Conservation (phyloP, 1,140 invertebrate genomes). For the Aphelenchoides fujianensis region DNA sequence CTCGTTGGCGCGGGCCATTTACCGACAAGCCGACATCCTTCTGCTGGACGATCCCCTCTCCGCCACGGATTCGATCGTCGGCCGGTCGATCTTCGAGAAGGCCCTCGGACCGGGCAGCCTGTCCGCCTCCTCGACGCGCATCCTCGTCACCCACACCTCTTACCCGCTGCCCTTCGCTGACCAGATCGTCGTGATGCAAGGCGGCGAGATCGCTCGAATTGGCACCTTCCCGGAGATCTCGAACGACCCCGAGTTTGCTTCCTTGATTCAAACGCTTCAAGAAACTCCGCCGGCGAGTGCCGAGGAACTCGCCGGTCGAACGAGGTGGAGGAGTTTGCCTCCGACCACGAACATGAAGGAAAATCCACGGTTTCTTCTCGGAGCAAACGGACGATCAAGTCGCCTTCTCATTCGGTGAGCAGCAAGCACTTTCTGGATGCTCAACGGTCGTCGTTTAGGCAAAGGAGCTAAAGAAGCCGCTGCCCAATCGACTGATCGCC, state of each 20-base stretch:
- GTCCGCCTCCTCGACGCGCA: slow-evolving; percentile 68
- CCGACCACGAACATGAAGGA: too few relatives aligned
- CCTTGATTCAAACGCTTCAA: slow-evolving; percentile 6
- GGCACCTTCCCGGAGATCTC: not conserved
- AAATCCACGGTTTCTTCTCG: too few relatives aligned
- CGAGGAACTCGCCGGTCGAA: too few relatives aligned
- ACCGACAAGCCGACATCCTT: slow-evolving; percentile 82
- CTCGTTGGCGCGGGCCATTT: slow-evolving; percentile 87
- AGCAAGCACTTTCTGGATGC: not conserved
- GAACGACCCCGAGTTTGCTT: not conserved
- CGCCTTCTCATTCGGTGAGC: not conserved
- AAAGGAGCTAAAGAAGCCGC: slow-evolving; percentile 2
- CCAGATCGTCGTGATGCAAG: not conserved
- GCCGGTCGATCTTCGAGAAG: slow-evolving; percentile 60
- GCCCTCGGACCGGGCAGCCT: slow-evolving; percentile 65
- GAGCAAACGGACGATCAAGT: not conserved
- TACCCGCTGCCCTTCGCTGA: not conserved
- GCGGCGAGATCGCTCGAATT: not conserved
- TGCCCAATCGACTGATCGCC: slow-evolving; percentile 26
- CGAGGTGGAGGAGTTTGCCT: too few relatives aligned
- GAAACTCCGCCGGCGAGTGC: not conserved
- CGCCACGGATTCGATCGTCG: slow-evolving; percentile 87
- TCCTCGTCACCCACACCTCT: slow-evolving; percentile 60
- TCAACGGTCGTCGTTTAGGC: slow-evolving; percentile 10
- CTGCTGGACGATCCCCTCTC: slow-evolving; percentile 93